phyloP scores from a whole-genome alignment of 2,113 vertebrate species.

The Pelmatolapia mariae region DNA sequence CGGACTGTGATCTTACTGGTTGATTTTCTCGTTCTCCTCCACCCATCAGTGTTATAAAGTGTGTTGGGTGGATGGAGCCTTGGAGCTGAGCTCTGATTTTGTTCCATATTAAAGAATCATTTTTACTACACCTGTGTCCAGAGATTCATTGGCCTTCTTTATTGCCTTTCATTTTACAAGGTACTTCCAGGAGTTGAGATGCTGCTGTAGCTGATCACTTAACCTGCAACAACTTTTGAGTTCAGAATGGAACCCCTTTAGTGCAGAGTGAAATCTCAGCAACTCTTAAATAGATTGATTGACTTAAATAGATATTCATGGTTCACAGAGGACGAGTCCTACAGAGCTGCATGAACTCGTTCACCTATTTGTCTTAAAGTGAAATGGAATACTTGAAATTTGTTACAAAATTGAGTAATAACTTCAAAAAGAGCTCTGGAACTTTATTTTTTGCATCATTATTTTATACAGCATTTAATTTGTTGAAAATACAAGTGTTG shows the following conservation, averaged over 20 bases:
- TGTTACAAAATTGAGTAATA: background rate
- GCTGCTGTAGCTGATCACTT: background rate
- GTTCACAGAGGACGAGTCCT: background rate
- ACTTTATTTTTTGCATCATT: background rate
- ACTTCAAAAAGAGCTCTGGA: background rate
- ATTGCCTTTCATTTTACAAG: background rate
- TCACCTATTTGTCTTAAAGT: background rate
- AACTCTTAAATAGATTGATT: background rate
- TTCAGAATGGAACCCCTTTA: background rate
- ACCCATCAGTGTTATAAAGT: constrained; percentile 73
- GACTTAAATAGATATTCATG: background rate
- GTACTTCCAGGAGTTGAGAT: background rate
- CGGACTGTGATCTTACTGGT: constrained; percentile 77
- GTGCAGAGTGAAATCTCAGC: background rate
- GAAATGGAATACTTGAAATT: background rate
- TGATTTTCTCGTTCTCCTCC: constrained; percentile 68
- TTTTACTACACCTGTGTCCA: constrained; percentile 61
- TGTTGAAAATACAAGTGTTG: background rate
- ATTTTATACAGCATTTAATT: background rate
- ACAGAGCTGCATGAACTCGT: background rate
- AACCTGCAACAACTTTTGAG: background rate
- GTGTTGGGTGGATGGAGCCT: constrained; percentile 70
- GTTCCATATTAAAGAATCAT: constrained; percentile 79
- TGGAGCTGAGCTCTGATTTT: constrained; percentile 81
- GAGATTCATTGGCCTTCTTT: constrained; percentile 6